phyloP scores from a whole-genome alignment of 2,113 vertebrate genomes.

The Phrynocephalus versicolor region DNA sequence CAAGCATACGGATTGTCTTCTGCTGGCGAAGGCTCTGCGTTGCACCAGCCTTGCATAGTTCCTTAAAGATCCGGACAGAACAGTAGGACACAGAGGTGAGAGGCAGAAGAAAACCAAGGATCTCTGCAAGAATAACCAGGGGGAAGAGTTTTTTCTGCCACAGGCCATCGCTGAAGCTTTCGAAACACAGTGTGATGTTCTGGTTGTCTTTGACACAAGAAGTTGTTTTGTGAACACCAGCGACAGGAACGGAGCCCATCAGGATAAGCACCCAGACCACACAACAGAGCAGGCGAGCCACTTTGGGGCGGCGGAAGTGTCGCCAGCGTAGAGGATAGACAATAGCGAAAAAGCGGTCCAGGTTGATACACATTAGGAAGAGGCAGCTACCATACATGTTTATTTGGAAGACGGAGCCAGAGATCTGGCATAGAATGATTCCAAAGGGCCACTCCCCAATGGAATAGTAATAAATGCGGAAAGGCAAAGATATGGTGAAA shows the following conservation, averaged over 20 bases:
- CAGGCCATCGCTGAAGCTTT: constrained; percentile 72
- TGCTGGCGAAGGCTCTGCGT: constrained; percentile 53
- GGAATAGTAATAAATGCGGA: constrained; percentile 79
- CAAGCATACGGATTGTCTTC: constrained; percentile 75
- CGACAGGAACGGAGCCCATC: constrained; percentile 72
- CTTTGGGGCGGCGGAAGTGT: constrained; percentile 73
- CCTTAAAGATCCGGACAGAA: constrained; percentile 71
- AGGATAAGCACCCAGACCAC: constrained; percentile 77
- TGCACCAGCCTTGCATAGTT: constrained; percentile 63
- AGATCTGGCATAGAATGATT: constrained; percentile 72
- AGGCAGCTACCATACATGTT: constrained; percentile 88
- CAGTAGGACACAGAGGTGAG: constrained; percentile 72
- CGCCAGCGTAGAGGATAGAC: constrained; percentile 79
- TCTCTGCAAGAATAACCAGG: constrained; percentile 74
- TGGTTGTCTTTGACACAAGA: constrained; percentile 35
- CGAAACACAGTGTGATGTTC: constrained; percentile 70
- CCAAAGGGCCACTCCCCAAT: constrained; percentile 77
- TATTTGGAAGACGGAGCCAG: constrained; percentile 84
- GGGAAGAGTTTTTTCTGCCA: constrained; percentile 75
- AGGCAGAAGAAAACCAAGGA: constrained; percentile 79
- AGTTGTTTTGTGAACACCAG: constrained; percentile 68
- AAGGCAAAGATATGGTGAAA: constrained; percentile 78
- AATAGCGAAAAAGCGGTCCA: constrained; percentile 82
- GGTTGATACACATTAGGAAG: constrained; percentile 82
- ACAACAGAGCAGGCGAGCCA: constrained; percentile 74